Evolutionary conservation across 1,140 invertebrate genomes (phyloP).

Genomic region (Lepidurus arcticus): DNA sequence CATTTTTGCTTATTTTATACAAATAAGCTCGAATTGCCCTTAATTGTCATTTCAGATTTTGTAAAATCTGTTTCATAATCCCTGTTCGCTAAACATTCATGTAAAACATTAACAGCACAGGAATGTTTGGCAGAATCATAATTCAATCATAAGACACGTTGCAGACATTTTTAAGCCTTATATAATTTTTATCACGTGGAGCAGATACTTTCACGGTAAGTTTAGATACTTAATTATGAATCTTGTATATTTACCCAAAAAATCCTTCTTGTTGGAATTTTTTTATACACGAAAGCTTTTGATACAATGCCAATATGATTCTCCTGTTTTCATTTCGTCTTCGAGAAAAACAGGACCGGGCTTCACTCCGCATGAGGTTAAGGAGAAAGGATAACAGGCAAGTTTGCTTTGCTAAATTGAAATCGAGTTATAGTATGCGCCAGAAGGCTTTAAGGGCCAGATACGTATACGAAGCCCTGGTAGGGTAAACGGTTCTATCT

Average conservation of each 20-base stretch:
- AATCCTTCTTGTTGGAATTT: not conserved
- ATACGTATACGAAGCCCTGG: not conserved
- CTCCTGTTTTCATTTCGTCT: not conserved
- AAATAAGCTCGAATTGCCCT: no score
- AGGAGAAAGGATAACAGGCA: not conserved
- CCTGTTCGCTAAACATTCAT: no score
- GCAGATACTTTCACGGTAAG: no score
- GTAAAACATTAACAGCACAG: no score
- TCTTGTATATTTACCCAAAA: not conserved
- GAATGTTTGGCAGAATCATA: no score
- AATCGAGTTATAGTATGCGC: conserved; percentile 10
- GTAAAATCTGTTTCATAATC: no score
- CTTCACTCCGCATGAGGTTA: not conserved
- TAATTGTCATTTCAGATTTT: no score
- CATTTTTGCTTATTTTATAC: no score
- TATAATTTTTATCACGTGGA: no score
- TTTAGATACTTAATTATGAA: no score
- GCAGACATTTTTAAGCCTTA: no score
- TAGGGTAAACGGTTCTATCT: not conserved
- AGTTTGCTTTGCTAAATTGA: conserved; percentile 19
- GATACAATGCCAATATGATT: not conserved
- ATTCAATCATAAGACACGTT: no score
- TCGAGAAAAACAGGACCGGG: not conserved
- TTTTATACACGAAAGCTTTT: not conserved
- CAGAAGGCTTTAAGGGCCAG: not conserved